A percentile compares a stretch with the other conserved stretches of the same genome.
These are phyloP conservation scores for Drosophila asahinai DNA, from an alignment of 1,140 invertebrate genomes.

Conservation along the genomic window DNA sequence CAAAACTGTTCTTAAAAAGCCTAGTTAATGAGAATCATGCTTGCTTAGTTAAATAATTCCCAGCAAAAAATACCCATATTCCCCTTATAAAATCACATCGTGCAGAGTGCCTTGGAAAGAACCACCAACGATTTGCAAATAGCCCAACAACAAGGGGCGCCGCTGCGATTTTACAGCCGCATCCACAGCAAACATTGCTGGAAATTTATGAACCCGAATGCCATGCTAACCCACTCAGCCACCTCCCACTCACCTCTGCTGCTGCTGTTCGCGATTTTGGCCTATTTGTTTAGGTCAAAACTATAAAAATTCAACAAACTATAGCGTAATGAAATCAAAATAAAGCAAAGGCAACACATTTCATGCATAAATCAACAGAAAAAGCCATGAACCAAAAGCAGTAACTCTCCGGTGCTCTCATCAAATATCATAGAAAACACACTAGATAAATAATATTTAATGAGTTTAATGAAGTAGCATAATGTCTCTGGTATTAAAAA, in stretches of 20 bases:
- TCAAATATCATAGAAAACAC: not conserved
- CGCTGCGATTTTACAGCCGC: slow-evolving; percentile 36
- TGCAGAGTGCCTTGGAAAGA: slow-evolving; percentile 20
- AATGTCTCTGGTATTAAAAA: not conserved
- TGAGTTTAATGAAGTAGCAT: slow-evolving; percentile 1
- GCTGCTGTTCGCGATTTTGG: slow-evolving; percentile 20
- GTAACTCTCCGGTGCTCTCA: not conserved
- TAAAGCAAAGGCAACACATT: slow-evolving; percentile 28
- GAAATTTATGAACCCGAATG: slow-evolving; percentile 37
- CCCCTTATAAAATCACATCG: not conserved
- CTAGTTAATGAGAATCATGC: not conserved
- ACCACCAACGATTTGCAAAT: slow-evolving; percentile 30
- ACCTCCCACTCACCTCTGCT: not conserved
- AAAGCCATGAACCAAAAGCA: slow-evolving; percentile 3
- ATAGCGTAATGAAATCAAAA: slow-evolving; percentile 44
- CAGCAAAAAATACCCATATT: not conserved
- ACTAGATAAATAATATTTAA: slow-evolving; percentile 12
- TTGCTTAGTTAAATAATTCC: not conserved
- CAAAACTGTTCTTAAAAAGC: not conserved
- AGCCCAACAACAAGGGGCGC: slow-evolving; percentile 19
- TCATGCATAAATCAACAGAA: slow-evolving; percentile 24
- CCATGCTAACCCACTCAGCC: slow-evolving; percentile 22
- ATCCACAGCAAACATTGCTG: slow-evolving; percentile 26
- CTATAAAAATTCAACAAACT: slow-evolving; percentile 52
- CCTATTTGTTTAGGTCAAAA: slow-evolving; percentile 68